Evolutionary conservation across 2,888 invertebrate species (phyloP), one percentile per base, ranked within the genome.

Genomic region (Silvanus unidentatus): DNA sequence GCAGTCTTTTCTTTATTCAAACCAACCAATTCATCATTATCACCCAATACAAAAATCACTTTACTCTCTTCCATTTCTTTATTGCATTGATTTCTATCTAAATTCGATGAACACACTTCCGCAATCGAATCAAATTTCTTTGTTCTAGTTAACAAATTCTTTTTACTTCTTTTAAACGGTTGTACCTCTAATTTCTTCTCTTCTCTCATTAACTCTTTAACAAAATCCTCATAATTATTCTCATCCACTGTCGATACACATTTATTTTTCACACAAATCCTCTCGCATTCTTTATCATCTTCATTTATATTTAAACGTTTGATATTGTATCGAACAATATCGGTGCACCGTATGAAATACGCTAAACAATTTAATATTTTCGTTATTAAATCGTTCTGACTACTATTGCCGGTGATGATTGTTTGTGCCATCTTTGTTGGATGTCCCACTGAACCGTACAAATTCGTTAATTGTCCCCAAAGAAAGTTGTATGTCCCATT

Each of bases 401-500:
- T 77, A 5, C 77, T 69, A 15, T 85, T 86, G 22, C 87, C 87
- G 22, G 85, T 81, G 52, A 95, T 78, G 42, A 95, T 80, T 2
- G 94, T 93, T 50, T 86, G 81, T 0, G 89, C 82, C 29, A 88
- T 75, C 66, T 84, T 82, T 0, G 84, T 77, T 0, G 91, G 90
- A 67, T 78, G 80, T 1, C 89, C 92, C 35, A 89, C 79, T 41
- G 86, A 86, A n/a, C 91, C 94, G 65, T 86, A 88, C 16, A 94
- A 73, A 66, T 94, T 92, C 27, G 84, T 81, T 50, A 94, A 76
- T 63, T 95, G 94, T 0, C 89, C 89, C 93, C 93, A 92, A 0
- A 93, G 70, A 32, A 4, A 32, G 0, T 91, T 94, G 70, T 90
- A 92, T 0, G 90, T 86, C 10, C 54, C 49, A 63, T 81, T 80